Base-by-base conservation (phyloP, 1,140 invertebrate species). In the Drosophila sproati region DNA sequence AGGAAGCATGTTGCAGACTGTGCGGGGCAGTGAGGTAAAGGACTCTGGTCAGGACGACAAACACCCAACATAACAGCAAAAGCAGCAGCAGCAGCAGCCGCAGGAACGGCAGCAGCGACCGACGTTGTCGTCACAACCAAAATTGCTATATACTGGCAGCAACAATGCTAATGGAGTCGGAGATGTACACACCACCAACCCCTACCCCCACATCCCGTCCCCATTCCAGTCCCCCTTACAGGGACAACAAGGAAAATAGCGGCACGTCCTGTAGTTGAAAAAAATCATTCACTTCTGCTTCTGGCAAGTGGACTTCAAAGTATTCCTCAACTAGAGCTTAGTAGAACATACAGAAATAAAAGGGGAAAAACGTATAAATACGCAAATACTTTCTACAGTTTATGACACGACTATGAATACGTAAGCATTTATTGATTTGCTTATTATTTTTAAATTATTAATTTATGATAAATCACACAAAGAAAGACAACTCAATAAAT, bases 91-190 rank as follows among this genome's bases (percentile, higher is more conserved):
- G 29, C 50, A 48, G 20, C 31, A 43, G 5, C 10, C 48, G 12
- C 4, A 12, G 50, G 29, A n/a, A 10, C 10, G 4, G 5, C 4
- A 0, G 50, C 31, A 34, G 47, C 32, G n/a, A 47, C 45, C 45
- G 45, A 47, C 6, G 20, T 20, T 12, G 32, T 62, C 34, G 50
- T n/a, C 50, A 39, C 12, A n/a, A 43, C 34, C 5, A 43, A 77
- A 80, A 77, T 87, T 73, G 63, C 73, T 73, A 76, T 87, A 72
- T 79, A 83, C 57, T 70, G 50, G 29, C 45, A 57, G 29, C 5
- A 55, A 51, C 48, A 69, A 50, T 32, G 43, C 43, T 43, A 37
- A 43, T 31, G 12, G 54, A 29, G 54, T 3, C 37, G 31, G 37
- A 41, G 8, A 43, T 39, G 28, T 56, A 3, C 39, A 43, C 39